Evolutionary conservation across 2,888 invertebrate species (phyloP), one percentile per base, ranked within the genome.

Genomic region (Callyntrura sp.): DNA sequence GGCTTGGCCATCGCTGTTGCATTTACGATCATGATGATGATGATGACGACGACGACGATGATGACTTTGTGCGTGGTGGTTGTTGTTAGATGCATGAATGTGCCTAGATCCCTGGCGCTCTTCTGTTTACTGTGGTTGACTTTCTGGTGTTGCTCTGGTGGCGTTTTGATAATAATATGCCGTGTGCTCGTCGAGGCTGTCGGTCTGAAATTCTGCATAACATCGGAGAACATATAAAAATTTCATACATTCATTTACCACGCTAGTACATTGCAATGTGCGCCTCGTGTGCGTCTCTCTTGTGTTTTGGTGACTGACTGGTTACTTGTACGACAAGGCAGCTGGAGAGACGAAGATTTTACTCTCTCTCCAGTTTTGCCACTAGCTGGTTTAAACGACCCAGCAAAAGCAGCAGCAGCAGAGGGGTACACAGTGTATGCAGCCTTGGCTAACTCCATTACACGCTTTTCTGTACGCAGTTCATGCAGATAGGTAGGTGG

Each of bases 61-160:
- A 17, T 43, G 68, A 9, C n/a, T 5, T 12, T 28, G 25, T 62
- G 43, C 12, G 9, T 68, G 35, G 68, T 68, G 35, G 68, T 68
- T 35, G 68, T 68, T 57, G 57, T 57, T 17, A 60, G 57, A 35
- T 2, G 6, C 35, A n/a, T 76, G 23, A 51, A 25, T 76, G 76
- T 48, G 51, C 25, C 51, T 76, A 35, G 35, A 4, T 35, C 35
- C 35, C 35, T 35, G 6, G 35, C 35, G 6, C 35, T 35, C 3
- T 35, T 35, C 35, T 35, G 6, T 35, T 35, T 35, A 35, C 45
- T 51, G 76, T 25, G 76, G 76, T 51, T 76, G 76, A 51, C 76
- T 76, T 76, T 76, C 76, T 76, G 23, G 76, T 25, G 76, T 48
- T 76, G 23, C 23, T 23, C 51, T 76, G 76, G 70, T 70, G 11